A percentile compares a stretch with the other conserved stretches of the same genome.
These are phyloP conservation scores for Spizaetus ornatus DNA, from an alignment of 2,113 vertebrate genomes.

Conservation along the genomic window DNA sequence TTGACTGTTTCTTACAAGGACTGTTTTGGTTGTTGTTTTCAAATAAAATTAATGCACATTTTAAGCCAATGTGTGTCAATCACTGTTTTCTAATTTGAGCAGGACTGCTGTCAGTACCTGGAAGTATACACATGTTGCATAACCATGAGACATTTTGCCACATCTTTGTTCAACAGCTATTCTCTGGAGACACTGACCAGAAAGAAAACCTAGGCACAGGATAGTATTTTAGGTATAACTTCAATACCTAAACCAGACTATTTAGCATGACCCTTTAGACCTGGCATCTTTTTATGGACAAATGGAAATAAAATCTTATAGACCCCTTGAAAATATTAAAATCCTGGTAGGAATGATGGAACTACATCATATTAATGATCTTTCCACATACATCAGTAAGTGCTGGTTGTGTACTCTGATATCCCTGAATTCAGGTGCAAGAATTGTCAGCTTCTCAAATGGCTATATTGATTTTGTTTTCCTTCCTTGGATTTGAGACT, in stretches of 20 bases:
- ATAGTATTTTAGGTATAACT: neutral
- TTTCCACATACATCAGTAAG: neutral
- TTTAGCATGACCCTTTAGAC: neutral
- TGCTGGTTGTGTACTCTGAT: neutral
- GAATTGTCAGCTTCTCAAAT: neutral
- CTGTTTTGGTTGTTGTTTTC: neutral
- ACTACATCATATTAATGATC: neutral
- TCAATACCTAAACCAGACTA: neutral
- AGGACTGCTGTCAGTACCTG: neutral
- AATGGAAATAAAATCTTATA: neutral
- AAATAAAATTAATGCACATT: neutral
- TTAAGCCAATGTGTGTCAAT: neutral
- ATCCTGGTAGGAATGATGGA: neutral
- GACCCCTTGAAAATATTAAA: neutral
- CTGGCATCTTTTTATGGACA: neutral
- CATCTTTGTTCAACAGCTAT: neutral
- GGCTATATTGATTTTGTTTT: conserved; percentile 21
- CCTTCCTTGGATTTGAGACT: neutral
- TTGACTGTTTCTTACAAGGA: neutral
- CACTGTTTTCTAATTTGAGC: neutral
- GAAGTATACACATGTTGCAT: neutral
- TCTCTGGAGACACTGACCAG: neutral
- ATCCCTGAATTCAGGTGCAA: neutral
- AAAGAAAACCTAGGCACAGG: neutral
- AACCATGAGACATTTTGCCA: neutral